Conservation (phyloP, 2,888 invertebrate species). For the Ormyrus pomaceus region DNA sequence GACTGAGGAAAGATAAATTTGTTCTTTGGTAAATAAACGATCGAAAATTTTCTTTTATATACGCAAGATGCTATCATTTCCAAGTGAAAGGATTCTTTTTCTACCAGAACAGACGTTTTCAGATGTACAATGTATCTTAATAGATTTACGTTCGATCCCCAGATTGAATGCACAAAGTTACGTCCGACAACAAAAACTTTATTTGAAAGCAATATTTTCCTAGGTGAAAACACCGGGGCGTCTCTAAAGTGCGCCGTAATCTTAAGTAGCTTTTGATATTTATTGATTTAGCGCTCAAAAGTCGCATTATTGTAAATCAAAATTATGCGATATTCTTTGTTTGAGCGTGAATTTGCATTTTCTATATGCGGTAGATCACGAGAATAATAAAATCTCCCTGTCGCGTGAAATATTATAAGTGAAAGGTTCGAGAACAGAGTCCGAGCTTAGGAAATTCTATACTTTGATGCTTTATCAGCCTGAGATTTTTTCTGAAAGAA, state of each 20-base stretch:
- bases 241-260: constrained; percentile 6
- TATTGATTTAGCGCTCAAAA: neutral
- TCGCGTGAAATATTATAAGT: constrained; percentile 36
- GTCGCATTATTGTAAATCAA: constrained; percentile 36
- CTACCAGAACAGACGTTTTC: too few species aligned
- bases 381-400: constrained; percentile 10
- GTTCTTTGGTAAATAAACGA: too few species aligned
- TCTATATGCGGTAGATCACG: constrained; percentile 2
- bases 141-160: too few species aligned
- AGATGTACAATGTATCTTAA: too few species aligned
- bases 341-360: constrained; percentile 37
- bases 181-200: neutral
- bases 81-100: neutral
- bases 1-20: too few species aligned
- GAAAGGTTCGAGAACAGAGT: constrained; percentile 22
- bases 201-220: neutral
- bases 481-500: neutral
- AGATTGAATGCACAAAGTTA: too few species aligned
- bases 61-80: neutral
- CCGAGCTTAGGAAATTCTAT: constrained; percentile 24
- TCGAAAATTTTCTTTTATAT: too few species aligned
- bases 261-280: neutral
- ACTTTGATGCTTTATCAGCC: neutral
- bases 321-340: constrained; percentile 32
- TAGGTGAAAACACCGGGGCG: neutral